Evolutionary conservation across 2,888 invertebrate species (phyloP).

Genomic region (Nysson spinosus): DNA sequence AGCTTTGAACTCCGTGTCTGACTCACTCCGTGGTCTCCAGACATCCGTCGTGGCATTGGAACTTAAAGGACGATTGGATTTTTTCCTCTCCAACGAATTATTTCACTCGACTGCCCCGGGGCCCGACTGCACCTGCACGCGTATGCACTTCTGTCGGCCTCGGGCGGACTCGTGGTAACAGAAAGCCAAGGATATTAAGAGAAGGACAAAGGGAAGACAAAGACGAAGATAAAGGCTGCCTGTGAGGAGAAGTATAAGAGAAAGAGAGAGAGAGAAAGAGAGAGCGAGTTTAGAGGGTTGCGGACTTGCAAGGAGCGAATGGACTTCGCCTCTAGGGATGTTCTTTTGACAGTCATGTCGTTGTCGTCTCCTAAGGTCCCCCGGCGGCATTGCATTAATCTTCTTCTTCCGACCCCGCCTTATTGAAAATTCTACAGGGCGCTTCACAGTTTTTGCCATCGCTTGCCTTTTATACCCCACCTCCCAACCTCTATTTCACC

Average conservation of each 20-base stretch:
- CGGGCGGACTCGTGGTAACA: not conserved
- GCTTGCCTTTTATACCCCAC: slow-evolving; percentile 58
- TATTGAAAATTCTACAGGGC: slow-evolving; percentile 73
- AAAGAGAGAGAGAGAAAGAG: not conserved
- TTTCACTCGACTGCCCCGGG: slow-evolving; percentile 41
- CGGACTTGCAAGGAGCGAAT: slow-evolving; percentile 57
- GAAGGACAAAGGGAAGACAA: not conserved
- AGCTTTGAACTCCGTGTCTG: slow-evolving; percentile 29
- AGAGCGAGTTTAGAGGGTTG: slow-evolving; percentile 37
- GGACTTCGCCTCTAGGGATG: slow-evolving; percentile 67
- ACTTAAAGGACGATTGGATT: slow-evolving; percentile 22
- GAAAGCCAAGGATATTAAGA: slow-evolving; percentile 13
- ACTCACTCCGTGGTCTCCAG: not conserved
- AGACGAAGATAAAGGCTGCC: slow-evolving; percentile 16
- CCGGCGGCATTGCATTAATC: slow-evolving; percentile 73
- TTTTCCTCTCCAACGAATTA: slow-evolving; percentile 37
- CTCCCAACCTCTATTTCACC: slow-evolving; percentile 11
- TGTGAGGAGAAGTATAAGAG: slow-evolving; percentile 6
- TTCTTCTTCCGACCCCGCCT: slow-evolving; percentile 69
- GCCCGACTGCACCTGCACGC: slow-evolving; percentile 45
- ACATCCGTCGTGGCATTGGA: no score
- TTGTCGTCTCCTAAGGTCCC: slow-evolving; percentile 71
- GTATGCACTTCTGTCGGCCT: slow-evolving; percentile 12
- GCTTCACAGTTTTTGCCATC: slow-evolving; percentile 64
- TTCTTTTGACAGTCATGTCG: slow-evolving; percentile 72